A percentile compares a stretch with the other conserved stretches of the same genome.
These are phyloP conservation scores for Pseudorhombus dupliciocellatus DNA, from an alignment of 2,113 vertebrate genomes.

Conservation along the genomic window DNA sequence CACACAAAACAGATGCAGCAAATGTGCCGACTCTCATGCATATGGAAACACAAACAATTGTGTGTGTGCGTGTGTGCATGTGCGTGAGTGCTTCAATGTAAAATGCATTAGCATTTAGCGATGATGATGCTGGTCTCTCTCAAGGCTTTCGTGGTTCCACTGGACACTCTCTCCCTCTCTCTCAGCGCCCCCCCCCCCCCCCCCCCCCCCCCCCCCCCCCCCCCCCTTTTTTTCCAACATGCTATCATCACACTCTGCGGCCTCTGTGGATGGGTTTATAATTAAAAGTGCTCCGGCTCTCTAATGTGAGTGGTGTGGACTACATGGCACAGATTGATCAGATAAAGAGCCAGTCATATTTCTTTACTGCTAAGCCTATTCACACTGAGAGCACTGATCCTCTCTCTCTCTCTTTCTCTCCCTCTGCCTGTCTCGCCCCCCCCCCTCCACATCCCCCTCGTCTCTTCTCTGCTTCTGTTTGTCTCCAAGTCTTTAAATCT, in stretches of 20 bases:
- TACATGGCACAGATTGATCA: conserved; percentile 61
- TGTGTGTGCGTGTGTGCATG: conserved; percentile 13
- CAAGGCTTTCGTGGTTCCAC: conserved; percentile 55
- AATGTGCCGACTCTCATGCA: conserved; percentile 72
- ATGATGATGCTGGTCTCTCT: conserved; percentile 50
- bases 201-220: background rate
- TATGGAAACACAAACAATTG: conserved; percentile 67
- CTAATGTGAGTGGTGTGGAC: conserved; percentile 58
- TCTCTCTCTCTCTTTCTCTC: conserved; percentile 20
- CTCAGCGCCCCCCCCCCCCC: background rate
- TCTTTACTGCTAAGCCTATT: conserved; percentile 67
- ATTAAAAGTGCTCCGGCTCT: conserved; percentile 72
- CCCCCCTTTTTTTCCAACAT: conserved; percentile 4
- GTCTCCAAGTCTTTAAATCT: conserved; percentile 43
- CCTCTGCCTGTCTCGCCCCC: background rate
- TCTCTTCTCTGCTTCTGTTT: conserved; percentile 9
- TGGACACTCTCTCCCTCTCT: conserved; percentile 23
- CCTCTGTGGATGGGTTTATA: conserved; percentile 64
- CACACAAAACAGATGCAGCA: conserved; percentile 58
- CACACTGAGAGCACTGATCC: conserved; percentile 59
- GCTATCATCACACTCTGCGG: conserved; percentile 32
- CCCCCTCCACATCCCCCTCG: background rate
- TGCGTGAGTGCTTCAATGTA: conserved; percentile 43
- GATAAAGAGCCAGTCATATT: conserved; percentile 62
- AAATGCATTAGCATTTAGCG: conserved; percentile 65